Evolutionary conservation across 2,113 vertebrate genomes (phyloP).

Genomic region (Eubucco bourcierii): DNA sequence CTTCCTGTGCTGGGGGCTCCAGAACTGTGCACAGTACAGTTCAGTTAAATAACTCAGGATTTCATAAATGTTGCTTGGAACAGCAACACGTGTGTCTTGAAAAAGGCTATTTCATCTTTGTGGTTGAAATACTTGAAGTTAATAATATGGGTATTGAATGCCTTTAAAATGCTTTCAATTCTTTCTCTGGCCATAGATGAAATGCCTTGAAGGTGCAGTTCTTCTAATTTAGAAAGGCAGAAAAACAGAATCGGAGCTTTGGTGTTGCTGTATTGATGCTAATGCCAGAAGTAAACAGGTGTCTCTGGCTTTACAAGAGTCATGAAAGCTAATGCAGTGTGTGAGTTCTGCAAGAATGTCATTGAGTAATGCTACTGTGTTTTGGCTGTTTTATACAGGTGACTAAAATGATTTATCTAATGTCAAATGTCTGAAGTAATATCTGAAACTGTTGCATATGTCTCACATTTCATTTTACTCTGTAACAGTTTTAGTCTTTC

Average conservation of each 20-base stretch:
- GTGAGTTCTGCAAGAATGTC: neutral
- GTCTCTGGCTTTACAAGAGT: neutral
- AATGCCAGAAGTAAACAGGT: neutral
- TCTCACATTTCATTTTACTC: constrained; percentile 26
- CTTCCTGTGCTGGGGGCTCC: too few relatives aligned
- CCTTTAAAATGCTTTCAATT: neutral
- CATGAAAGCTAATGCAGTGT: neutral
- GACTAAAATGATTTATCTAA: neutral
- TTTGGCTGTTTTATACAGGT: neutral
- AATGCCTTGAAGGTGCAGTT: neutral
- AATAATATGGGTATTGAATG: neutral
- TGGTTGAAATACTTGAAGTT: neutral
- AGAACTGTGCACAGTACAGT: too few relatives aligned
- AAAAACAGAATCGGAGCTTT: neutral
- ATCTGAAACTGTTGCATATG: neutral
- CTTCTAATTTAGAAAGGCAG: neutral
- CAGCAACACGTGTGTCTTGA: neutral
- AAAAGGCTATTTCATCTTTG: neutral
- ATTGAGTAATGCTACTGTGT: neutral
- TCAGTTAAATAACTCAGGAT: neutral
- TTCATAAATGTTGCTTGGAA: neutral
- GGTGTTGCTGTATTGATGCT: neutral
- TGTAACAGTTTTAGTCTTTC: constrained; percentile 20
- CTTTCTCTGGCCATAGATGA: neutral
- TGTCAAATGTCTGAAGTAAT: constrained; percentile 21